Conservation (phyloP, 1,140 invertebrate genomes). For the Calosoma granatense region DNA sequence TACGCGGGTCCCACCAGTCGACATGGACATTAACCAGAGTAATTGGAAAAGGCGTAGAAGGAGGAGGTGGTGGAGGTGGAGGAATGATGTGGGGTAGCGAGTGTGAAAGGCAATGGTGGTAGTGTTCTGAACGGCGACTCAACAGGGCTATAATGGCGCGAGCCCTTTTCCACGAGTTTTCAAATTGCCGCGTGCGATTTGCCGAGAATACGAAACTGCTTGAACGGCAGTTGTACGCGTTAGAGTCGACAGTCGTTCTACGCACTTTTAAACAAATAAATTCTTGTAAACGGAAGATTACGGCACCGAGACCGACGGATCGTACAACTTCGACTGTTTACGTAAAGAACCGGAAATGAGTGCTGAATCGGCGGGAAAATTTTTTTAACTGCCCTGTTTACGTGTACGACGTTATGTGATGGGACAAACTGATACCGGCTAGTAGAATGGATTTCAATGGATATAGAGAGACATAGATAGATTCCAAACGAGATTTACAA, state of each 20-base stretch:
- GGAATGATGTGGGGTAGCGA: too few relatives aligned
- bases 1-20: background rate
- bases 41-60: background rate
- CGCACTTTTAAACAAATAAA: constrained; percentile 9
- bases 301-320: background rate
- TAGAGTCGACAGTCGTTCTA: background rate
- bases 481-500: too few relatives aligned
- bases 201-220: background rate
- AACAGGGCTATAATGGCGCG: constrained; percentile 3
- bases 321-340: background rate
- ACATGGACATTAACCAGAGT: constrained; percentile 7
- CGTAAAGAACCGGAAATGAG: background rate
- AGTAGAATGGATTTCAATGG: too few relatives aligned
- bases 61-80: too few relatives aligned
- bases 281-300: constrained; percentile 9
- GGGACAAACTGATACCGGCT: too few relatives aligned
- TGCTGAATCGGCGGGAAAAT: background rate
- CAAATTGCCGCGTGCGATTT: background rate
- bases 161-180: background rate
- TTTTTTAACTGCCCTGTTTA: background rate
- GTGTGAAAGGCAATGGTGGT: too few relatives aligned
- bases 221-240: background rate
- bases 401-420: too few relatives aligned
- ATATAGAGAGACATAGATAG: too few relatives aligned
- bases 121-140: background rate